Conservation (phyloP, 2,113 vertebrate genomes). For the Sinocyclocheilus rhinocerous region DNA sequence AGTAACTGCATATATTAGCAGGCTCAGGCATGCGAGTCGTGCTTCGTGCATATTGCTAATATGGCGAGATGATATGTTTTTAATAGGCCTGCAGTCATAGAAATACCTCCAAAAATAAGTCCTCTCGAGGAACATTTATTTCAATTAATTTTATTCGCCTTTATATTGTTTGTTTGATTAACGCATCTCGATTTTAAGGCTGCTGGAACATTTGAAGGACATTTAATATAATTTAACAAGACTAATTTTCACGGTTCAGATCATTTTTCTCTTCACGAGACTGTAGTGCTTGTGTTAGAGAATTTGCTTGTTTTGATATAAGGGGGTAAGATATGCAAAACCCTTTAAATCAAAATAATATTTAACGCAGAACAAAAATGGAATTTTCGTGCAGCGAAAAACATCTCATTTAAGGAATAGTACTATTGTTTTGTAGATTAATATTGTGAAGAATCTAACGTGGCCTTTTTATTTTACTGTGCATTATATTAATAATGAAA, state of each 20-base stretch:
- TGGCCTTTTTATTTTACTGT: background rate
- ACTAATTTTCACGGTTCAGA: background rate
- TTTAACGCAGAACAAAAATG: background rate
- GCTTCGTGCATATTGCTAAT: slow-evolving; percentile 5
- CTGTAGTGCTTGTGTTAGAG: background rate
- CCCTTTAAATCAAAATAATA: background rate
- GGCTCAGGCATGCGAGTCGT: slow-evolving; percentile 30
- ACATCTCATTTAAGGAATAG: background rate
- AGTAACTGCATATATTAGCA: slow-evolving; percentile 77
- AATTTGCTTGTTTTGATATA: background rate
- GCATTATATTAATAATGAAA: background rate
- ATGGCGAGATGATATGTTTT: background rate
- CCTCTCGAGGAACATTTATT: background rate
- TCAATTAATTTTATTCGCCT: background rate
- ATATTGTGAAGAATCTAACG: no score
- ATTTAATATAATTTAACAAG: background rate
- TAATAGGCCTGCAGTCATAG: background rate
- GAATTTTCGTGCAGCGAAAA: background rate
- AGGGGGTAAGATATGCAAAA: background rate
- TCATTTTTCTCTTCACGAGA: background rate
- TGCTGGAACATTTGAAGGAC: background rate
- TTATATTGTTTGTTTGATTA: background rate
- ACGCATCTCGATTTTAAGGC: background rate
- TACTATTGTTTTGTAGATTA: no score
- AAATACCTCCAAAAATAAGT: background rate